phyloP scores from a whole-genome alignment of 1,140 invertebrate species.

The Drosophila simulans region DNA sequence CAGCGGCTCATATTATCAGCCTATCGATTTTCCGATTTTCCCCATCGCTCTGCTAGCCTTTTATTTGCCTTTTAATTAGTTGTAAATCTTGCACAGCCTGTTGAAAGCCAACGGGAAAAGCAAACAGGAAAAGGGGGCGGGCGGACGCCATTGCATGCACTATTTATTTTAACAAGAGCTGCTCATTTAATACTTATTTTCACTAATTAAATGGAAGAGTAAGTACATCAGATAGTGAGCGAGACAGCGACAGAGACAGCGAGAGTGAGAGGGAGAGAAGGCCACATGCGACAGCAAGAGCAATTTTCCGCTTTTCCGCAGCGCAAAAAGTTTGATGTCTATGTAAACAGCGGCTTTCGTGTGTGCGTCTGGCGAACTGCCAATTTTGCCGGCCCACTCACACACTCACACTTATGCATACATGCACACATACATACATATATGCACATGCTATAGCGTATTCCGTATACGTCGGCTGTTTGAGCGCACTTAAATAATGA shows the following conservation, averaged over 20 bases:
- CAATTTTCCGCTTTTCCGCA: constrained; percentile 75
- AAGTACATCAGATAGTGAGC: constrained; percentile 38
- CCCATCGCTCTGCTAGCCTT: constrained; percentile 1
- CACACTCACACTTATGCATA: constrained; percentile 12
- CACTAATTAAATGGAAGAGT: constrained; percentile 77
- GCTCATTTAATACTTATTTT: constrained; percentile 83
- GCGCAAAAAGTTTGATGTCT: constrained; percentile 77
- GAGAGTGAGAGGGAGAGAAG: background rate
- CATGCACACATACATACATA: background rate
- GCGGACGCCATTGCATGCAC: constrained; percentile 72
- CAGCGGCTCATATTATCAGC: constrained; percentile 47
- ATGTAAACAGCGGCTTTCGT: constrained; percentile 78
- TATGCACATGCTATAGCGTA: constrained; percentile 44
- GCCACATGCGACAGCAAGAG: constrained; percentile 40
- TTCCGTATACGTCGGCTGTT: constrained; percentile 61
- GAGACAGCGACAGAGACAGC: constrained; percentile 5
- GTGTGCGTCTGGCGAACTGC: constrained; percentile 37
- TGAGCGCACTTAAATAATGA: constrained; percentile 84
- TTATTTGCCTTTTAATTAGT: constrained; percentile 72
- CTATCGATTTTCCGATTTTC: constrained; percentile 55
- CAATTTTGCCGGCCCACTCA: constrained; percentile 54
- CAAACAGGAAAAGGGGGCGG: background rate
- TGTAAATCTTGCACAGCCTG: constrained; percentile 66
- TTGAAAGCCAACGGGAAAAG: constrained; percentile 41
- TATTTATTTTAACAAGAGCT: constrained; percentile 83